phyloP scores from a whole-genome alignment of 2,113 vertebrate genomes.

The Dicrurus megarhynchus region DNA sequence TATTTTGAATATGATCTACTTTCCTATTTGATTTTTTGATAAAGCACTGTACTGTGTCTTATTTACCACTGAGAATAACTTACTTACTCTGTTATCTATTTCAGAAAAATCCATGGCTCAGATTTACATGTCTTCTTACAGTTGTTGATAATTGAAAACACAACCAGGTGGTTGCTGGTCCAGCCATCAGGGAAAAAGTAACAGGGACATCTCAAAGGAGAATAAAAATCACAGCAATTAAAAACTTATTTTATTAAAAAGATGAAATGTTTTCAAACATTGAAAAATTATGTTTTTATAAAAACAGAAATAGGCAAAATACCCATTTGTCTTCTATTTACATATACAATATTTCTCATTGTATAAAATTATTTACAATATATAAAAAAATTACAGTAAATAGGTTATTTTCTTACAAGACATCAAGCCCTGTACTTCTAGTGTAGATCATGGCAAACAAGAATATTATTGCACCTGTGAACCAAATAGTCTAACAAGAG shows the following conservation, averaged over 20 bases:
- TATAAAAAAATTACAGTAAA: conserved; percentile 77
- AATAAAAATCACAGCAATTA: background rate
- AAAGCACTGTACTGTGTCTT: background rate
- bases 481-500: conserved; percentile 66
- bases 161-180: background rate
- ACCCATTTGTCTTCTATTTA: conserved; percentile 83
- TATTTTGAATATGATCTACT: background rate
- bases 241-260: conserved; percentile 73
- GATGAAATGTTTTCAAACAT: conserved; percentile 45
- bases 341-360: conserved; percentile 83
- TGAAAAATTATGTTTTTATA: conserved; percentile 45
- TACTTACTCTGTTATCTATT: background rate
- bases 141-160: background rate
- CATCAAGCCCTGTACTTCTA: conserved; percentile 88
- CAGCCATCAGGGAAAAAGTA: background rate
- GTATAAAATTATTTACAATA: conserved; percentile 90
- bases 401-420: conserved; percentile 82
- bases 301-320: conserved; percentile 67
- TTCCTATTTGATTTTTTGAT: background rate
- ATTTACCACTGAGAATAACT: background rate
- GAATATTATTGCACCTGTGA: conserved; percentile 79
- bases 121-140: background rate
- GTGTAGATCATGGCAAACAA: conserved; percentile 79
- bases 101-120: background rate
- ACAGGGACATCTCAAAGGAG: background rate